Conservation (phyloP, 2,113 vertebrate species). For the Heptranchias perlo region DNA sequence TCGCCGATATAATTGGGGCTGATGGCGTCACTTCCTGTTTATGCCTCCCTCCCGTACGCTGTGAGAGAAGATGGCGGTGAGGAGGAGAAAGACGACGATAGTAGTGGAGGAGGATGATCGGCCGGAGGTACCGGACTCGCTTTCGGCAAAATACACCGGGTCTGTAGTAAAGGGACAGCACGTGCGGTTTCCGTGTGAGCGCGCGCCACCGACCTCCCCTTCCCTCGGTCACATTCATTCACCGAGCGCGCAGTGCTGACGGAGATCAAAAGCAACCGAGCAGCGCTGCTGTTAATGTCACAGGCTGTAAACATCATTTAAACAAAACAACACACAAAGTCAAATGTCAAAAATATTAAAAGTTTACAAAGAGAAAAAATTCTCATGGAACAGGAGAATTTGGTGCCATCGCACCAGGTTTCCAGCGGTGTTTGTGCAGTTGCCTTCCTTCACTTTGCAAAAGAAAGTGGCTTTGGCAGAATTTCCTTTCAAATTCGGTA, state of each 20-base stretch:
- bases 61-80: neutral
- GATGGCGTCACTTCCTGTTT: neutral
- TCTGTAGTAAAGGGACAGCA: neutral
- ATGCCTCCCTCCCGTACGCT: neutral
- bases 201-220: neutral
- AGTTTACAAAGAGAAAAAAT: neutral
- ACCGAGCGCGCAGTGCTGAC: neutral
- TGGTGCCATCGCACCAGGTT: neutral
- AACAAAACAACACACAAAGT: too few relatives aligned
- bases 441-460: neutral
- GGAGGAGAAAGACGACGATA: neutral
- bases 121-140: neutral
- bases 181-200: neutral
- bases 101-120: neutral
- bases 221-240: neutral
- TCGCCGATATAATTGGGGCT: too few relatives aligned
- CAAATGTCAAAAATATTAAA: too few relatives aligned
- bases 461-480: neutral
- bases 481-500: neutral
- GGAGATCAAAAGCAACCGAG: neutral
- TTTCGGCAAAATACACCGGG: conserved; percentile 29
- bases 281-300: too few relatives aligned
- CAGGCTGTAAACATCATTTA: too few relatives aligned
- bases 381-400: neutral
- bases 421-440: neutral